Evolutionary conservation across 2,113 vertebrate genomes (phyloP).

Genomic region (Xiphorhynchus elegans): DNA sequence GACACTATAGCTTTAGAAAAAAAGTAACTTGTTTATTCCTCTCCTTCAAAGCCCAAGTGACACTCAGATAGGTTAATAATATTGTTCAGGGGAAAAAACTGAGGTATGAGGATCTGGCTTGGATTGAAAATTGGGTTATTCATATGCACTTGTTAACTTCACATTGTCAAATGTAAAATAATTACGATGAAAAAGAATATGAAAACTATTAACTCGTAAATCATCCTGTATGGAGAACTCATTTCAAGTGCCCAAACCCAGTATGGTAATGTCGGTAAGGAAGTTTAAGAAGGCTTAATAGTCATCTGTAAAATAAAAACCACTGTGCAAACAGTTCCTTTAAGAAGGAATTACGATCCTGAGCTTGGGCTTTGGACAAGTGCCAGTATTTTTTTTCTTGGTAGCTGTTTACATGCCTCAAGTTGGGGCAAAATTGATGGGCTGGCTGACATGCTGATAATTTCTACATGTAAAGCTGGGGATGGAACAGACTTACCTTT

Average conservation of each 20-base stretch:
- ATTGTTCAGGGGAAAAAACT: neutral
- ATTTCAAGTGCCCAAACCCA: neutral
- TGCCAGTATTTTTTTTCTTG: neutral
- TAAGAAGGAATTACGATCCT: neutral
- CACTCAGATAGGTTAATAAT: neutral
- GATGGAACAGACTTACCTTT: slow-evolving; percentile 59
- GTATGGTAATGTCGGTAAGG: neutral
- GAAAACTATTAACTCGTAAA: neutral
- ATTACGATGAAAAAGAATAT: neutral
- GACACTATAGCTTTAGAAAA: neutral
- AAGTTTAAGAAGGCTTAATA: slow-evolving; percentile 17
- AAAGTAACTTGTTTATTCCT: slow-evolving; percentile 29
- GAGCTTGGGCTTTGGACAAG: neutral
- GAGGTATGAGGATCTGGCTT: neutral
- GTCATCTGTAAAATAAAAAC: neutral
- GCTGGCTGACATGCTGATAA: neutral
- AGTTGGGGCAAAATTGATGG: neutral
- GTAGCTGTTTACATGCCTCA: neutral
- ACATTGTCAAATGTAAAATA: neutral
- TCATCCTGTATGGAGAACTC: neutral
- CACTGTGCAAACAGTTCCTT: neutral
- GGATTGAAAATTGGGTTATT: neutral
- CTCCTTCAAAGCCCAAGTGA: slow-evolving; percentile 14
- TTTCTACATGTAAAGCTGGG: neutral
- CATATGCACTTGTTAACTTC: neutral